phyloP scores from a whole-genome alignment of 2,797 vertebrate genomes.

The Macropus fuliginosus region DNA sequence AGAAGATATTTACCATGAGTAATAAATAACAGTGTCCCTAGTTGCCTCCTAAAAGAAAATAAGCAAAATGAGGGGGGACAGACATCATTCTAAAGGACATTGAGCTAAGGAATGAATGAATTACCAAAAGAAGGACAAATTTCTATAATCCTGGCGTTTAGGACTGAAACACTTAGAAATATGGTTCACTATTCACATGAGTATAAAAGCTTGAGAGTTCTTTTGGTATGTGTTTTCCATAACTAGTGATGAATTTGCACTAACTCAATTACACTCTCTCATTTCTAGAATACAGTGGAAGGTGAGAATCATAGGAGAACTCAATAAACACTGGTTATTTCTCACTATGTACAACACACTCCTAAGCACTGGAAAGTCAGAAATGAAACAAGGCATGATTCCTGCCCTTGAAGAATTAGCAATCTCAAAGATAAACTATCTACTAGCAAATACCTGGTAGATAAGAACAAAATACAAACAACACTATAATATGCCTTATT shows the following conservation, averaged over 20 bases:
- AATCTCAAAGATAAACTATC: background rate
- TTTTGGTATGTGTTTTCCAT: background rate
- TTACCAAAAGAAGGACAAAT: background rate
- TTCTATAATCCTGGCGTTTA: background rate
- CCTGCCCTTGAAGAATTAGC: background rate
- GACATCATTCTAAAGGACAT: background rate
- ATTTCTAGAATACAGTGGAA: background rate
- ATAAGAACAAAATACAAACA: background rate
- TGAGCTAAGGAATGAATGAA: background rate
- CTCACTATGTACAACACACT: background rate
- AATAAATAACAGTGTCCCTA: background rate
- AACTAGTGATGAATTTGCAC: background rate
- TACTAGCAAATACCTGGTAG: background rate
- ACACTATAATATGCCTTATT: background rate
- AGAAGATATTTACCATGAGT: background rate
- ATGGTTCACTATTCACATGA: background rate
- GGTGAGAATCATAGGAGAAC: background rate
- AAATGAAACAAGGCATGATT: background rate
- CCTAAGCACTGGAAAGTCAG: background rate
- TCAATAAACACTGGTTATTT: background rate
- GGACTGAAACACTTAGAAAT: background rate
- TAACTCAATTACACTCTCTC: background rate
- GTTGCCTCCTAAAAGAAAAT: background rate
- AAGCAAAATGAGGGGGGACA: background rate
- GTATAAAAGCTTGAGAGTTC: background rate